These are phyloP conservation scores for Tarsius wallacei DNA, from an alignment of 2,797 vertebrate species.

Conservation along the genomic window DNA sequence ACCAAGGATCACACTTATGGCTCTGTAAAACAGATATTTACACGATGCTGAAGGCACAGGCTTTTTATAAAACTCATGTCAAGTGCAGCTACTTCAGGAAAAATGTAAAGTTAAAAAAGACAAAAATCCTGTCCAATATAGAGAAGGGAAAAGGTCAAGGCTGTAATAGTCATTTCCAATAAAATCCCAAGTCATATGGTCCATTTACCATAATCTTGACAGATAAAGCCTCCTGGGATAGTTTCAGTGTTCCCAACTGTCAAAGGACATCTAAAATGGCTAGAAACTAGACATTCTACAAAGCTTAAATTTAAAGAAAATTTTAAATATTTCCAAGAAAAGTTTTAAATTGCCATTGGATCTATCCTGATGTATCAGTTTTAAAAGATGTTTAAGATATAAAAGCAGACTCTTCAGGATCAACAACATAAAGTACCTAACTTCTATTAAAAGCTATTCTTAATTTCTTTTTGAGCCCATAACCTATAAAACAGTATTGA, in stretches of 20 bases:
- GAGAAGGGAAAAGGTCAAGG: conserved; percentile 38
- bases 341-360: not conserved
- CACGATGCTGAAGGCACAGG: conserved; percentile 69
- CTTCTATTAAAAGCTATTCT: not conserved
- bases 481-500: not conserved
- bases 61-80: conserved; percentile 13
- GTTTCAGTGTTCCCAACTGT: conserved; percentile 5
- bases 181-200: not conserved
- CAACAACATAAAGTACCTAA: not conserved
- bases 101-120: conserved; percentile 42
- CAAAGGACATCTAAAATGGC: conserved; percentile 34
- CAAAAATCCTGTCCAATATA: not conserved
- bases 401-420: not conserved
- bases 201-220: not conserved
- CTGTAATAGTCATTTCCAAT: conserved; percentile 10
- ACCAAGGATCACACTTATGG: conserved; percentile 99
- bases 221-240: not conserved
- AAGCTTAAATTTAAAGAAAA: conserved; percentile 22
- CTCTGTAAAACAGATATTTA: conserved; percentile 93
- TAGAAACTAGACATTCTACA: conserved; percentile 1
- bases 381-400: not conserved
- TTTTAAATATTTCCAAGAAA: conserved; percentile 42
- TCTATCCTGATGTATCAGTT: not conserved
- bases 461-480: not conserved
- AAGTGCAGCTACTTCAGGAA: conserved; percentile 57